These are phyloP conservation scores for Rallus limicola DNA, from an alignment of 2,113 vertebrate species.

Conservation along the genomic window DNA sequence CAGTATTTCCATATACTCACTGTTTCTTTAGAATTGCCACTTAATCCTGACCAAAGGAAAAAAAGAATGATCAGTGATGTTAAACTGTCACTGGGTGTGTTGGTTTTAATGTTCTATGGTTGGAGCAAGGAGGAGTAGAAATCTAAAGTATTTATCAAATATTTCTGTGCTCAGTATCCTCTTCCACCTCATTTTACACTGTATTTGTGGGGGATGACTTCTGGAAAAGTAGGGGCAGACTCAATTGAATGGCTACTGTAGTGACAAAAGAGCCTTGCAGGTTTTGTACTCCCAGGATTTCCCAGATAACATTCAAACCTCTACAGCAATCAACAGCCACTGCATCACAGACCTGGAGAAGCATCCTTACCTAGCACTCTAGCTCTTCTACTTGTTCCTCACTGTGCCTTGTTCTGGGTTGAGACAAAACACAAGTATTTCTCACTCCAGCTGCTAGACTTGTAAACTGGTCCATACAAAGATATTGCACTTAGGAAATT, in stretches of 20 bases:
- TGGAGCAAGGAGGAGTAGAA: background rate
- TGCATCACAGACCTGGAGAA: background rate
- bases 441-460: background rate
- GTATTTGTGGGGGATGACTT: background rate
- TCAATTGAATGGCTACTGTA: background rate
- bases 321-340: background rate
- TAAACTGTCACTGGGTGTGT: background rate
- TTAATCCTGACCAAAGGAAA: background rate
- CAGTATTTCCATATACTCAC: background rate
- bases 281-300: background rate
- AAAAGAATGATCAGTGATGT: rapidly evolving
- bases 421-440: background rate
- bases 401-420: background rate
- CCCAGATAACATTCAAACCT: background rate
- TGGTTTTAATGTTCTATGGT: background rate
- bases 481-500: background rate
- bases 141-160: background rate
- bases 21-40: background rate
- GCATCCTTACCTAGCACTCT: background rate
- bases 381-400: background rate
- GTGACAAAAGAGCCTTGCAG: rapidly evolving
- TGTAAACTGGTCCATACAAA: background rate
- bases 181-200: background rate
- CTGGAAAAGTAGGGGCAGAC: background rate
- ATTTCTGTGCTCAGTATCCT: background rate